A percentile compares a stretch with the other conserved stretches of the same genome.
These are phyloP conservation scores for Caenorhabditis tropicalis DNA, from an alignment of 1,140 invertebrate genomes.

Conservation along the genomic window DNA sequence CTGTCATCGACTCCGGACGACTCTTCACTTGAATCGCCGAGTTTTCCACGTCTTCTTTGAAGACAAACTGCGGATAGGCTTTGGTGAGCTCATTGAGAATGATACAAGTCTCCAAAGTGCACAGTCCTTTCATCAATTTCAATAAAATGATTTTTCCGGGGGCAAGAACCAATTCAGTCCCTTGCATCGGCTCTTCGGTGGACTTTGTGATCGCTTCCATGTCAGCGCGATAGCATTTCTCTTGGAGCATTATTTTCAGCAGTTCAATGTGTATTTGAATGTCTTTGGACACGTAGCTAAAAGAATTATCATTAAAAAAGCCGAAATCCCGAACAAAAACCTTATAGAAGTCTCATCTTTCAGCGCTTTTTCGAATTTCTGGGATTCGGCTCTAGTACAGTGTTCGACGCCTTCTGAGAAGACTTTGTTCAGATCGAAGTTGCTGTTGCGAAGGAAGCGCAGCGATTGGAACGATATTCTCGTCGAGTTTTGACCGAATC, in stretches of 20 bases:
- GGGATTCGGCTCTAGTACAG: neutral
- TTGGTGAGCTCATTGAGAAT: neutral
- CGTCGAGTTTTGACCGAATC: neutral
- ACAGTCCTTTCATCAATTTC: neutral
- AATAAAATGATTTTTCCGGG: neutral
- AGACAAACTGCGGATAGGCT: neutral
- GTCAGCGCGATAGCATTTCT: neutral
- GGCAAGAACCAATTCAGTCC: neutral
- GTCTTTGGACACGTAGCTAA: neutral
- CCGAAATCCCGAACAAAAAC: neutral
- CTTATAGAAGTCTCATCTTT: neutral
- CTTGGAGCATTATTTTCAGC: conserved; percentile 1
- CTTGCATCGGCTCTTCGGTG: neutral
- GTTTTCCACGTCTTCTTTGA: neutral
- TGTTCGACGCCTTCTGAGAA: neutral
- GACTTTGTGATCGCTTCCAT: neutral
- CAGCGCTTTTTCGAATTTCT: neutral
- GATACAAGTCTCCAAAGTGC: neutral
- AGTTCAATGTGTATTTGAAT: neutral
- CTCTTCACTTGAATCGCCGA: neutral
- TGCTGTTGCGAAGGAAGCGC: neutral
- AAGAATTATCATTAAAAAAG: neutral
- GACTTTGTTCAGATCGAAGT: neutral
- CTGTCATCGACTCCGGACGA: neutral
- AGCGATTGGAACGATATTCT: neutral